Percentiles rank a stretch among this genome's conserved stretches.
These are phyloP conservation scores for Omphaloscelis lunosa DNA, from an alignment of 2,888 invertebrate genomes.

Conservation along the genomic window DNA sequence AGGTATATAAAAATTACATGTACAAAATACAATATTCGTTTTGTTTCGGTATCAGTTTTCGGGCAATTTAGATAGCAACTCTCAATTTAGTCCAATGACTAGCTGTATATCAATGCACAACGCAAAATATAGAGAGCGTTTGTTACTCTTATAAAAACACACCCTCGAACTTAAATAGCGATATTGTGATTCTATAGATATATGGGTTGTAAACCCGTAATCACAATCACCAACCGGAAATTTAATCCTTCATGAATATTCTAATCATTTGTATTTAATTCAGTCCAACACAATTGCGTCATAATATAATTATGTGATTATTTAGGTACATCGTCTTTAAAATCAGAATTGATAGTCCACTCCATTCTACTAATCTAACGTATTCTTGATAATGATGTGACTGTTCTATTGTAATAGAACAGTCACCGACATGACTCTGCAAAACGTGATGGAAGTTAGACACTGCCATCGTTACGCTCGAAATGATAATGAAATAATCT, in stretches of 20 bases:
- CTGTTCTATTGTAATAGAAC: constrained; percentile 6
- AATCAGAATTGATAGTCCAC: not conserved
- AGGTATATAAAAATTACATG: not conserved
- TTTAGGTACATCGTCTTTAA: constrained; percentile 2
- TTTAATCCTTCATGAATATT: constrained; percentile 29
- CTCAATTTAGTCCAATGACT: not conserved
- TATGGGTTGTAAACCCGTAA: constrained; percentile 3
- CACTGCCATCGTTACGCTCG: constrained; percentile 34
- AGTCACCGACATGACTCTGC: constrained; percentile 37
- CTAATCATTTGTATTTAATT: constrained; percentile 30
- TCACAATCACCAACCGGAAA: constrained; percentile 40
- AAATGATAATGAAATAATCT: constrained; percentile 16
- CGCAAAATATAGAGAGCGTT: not conserved
- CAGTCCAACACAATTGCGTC: constrained; percentile 22
- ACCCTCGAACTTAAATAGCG: not conserved
- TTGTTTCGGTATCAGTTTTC: no score
- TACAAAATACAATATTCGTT: not conserved
- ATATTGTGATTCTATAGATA: constrained; percentile 9
- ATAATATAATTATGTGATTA: constrained; percentile 20
- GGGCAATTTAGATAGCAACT: not conserved
- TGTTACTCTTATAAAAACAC: constrained; percentile 26
- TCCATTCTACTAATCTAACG: constrained; percentile 23
- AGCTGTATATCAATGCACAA: not conserved
- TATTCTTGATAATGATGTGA: constrained; percentile 37
- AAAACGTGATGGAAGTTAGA: constrained; percentile 28